Evolutionary conservation across 2,113 vertebrate genomes (phyloP).

Genomic region (Corythaixoides concolor): DNA sequence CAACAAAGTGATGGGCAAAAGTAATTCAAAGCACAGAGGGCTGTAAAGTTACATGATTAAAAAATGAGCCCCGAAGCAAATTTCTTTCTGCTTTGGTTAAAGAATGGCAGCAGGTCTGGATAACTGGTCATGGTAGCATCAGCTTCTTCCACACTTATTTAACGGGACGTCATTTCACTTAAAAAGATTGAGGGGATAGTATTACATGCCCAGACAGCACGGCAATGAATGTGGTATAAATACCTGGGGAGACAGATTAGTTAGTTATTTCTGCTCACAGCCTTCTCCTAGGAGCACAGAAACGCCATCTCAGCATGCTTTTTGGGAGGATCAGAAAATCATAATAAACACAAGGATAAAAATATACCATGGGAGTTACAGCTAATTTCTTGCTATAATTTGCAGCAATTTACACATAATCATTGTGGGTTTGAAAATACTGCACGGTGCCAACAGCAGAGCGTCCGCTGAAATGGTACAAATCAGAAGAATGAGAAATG

Average conservation of each 20-base stretch:
- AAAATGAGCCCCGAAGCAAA: conserved; percentile 10
- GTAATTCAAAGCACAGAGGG: background rate
- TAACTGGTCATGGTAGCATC: background rate
- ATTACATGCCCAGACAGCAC: conserved; percentile 28
- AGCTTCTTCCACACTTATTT: conserved; percentile 28
- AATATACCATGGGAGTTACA: conserved; percentile 38
- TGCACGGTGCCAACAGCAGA: background rate
- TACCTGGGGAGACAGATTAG: conserved; percentile 58
- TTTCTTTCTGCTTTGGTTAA: background rate
- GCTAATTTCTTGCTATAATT: conserved; percentile 57
- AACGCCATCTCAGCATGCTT: conserved; percentile 46
- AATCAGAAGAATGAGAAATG: background rate
- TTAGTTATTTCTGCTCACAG: conserved; percentile 46
- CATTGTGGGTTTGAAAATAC: conserved; percentile 27
- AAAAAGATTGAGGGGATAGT: conserved; percentile 5
- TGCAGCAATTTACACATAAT: conserved; percentile 50
- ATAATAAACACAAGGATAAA: conserved; percentile 41
- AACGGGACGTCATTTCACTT: background rate
- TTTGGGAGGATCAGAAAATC: conserved; percentile 37
- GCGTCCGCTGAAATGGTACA: background rate
- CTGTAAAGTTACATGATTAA: background rate
- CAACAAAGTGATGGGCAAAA: background rate
- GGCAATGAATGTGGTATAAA: background rate
- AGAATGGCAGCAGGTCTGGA: background rate
- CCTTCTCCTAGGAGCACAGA: conserved; percentile 31